Conservation (phyloP, 2,113 vertebrate species). For the Mirza zaza region DNA sequence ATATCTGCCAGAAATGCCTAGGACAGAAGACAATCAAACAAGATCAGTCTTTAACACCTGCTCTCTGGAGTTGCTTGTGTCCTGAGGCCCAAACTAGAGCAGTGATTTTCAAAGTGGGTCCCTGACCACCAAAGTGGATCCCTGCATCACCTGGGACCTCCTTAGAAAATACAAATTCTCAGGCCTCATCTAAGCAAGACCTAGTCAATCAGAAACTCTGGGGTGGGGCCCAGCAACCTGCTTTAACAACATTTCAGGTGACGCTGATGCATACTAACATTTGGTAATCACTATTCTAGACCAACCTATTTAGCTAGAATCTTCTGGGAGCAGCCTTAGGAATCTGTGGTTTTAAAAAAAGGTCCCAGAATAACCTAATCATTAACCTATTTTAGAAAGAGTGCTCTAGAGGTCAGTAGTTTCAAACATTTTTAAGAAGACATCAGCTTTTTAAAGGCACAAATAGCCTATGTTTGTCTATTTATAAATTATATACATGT, state of each 20-base stretch:
- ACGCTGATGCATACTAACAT: neutral
- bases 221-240: too few relatives aligned
- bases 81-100: neutral
- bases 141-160: neutral
- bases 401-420: slow-evolving; percentile 27
- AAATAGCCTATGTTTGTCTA: neutral
- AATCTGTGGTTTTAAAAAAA: neutral
- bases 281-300: neutral
- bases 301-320: slow-evolving; percentile 32
- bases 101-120: neutral
- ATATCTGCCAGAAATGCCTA: neutral
- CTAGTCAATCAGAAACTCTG: neutral
- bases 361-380: slow-evolving; percentile 55
- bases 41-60: neutral
- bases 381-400: slow-evolving; percentile 54
- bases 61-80: neutral
- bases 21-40: neutral
- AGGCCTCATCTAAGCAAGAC: neutral
- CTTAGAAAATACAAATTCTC: neutral
- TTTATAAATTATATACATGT: neutral
- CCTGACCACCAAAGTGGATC: neutral
- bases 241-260: neutral
- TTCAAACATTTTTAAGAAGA: slow-evolving; percentile 1
- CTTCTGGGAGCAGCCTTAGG: neutral
- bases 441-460: neutral